Evolutionary conservation across 2,888 invertebrate species (phyloP).

Genomic region (Polylopha cassiicola): DNA sequence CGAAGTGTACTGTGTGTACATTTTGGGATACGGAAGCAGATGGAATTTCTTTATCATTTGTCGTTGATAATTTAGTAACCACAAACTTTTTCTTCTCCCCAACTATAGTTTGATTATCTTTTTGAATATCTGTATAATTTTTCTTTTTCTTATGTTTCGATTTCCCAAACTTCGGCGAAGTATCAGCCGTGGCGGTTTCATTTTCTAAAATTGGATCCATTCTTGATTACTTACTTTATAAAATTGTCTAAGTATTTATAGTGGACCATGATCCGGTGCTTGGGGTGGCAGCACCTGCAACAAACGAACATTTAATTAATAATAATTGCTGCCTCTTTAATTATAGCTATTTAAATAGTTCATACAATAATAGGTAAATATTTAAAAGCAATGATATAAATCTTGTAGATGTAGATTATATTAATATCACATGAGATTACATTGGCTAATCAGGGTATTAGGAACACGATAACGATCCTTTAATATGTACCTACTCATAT

Average conservation of each 20-base stretch:
- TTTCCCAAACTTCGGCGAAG: constrained; percentile 61
- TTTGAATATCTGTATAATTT: constrained; percentile 43
- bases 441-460: too few species aligned
- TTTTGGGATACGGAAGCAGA: constrained; percentile 53
- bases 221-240: constrained; percentile 32
- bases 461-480: too few species aligned
- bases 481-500: too few species aligned
- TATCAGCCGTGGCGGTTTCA: constrained; percentile 62
- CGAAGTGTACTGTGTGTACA: constrained; percentile 71
- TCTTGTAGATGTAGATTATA: too few species aligned
- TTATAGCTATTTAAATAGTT: constrained; percentile 14
- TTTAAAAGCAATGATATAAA: too few species aligned
- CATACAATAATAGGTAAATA: too few species aligned
- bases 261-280: constrained; percentile 53
- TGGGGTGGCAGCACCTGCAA: constrained; percentile 53
- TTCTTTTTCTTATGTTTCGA: constrained; percentile 67
- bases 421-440: too few species aligned
- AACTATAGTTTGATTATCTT: constrained; percentile 61
- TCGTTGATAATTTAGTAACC: constrained; percentile 59
- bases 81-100: constrained; percentile 66
- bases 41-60: constrained; percentile 54
- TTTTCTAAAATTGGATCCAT: constrained; percentile 76
- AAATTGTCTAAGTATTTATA: constrained; percentile 45
- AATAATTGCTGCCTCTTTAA: constrained; percentile 11
- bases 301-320: constrained; percentile 29